phyloP scores from a whole-genome alignment of 2,888 invertebrate genomes.

The Synergus laeviventris region DNA sequence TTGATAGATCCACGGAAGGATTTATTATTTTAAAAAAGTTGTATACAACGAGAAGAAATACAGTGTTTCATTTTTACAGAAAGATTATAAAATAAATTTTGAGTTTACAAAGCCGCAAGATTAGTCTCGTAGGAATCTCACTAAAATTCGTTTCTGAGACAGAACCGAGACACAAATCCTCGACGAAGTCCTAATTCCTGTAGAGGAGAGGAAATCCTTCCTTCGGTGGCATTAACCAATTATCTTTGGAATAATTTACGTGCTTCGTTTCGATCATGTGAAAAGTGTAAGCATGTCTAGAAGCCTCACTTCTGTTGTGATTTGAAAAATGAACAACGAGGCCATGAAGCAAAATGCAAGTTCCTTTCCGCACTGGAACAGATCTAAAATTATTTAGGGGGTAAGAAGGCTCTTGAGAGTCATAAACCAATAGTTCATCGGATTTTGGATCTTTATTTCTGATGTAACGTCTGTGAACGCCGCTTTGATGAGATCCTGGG shows the following conservation, averaged over 20 bases:
- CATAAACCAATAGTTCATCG: slow-evolving; percentile 82
- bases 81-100: slow-evolving; percentile 16
- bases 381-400: slow-evolving; percentile 86
- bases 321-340: slow-evolving; percentile 96
- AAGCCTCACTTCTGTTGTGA: slow-evolving; percentile 86
- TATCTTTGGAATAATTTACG: slow-evolving; percentile 86
- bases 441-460: slow-evolving; percentile 83
- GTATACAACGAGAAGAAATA: background rate
- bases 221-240: slow-evolving; percentile 90
- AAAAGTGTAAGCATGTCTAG: slow-evolving; percentile 97
- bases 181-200: slow-evolving; percentile 49
- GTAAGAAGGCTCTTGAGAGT: slow-evolving; percentile 83
- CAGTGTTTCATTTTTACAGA: background rate
- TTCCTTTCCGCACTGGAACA: slow-evolving; percentile 90
- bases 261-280: slow-evolving; percentile 90
- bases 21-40: slow-evolving; percentile 12
- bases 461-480: slow-evolving; percentile 84
- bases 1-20: background rate
- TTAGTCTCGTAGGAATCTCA: slow-evolving; percentile 2
- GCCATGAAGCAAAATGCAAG: slow-evolving; percentile 93
- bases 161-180: slow-evolving; percentile 3
- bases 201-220: slow-evolving; percentile 86
- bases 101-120: background rate
- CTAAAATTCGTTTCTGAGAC: background rate
- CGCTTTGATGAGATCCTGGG: slow-evolving; percentile 93